Evolutionary conservation across 2,113 vertebrate species (phyloP), one percentile per base, ranked within the genome.

Genomic region (Podarcis raffonei): DNA sequence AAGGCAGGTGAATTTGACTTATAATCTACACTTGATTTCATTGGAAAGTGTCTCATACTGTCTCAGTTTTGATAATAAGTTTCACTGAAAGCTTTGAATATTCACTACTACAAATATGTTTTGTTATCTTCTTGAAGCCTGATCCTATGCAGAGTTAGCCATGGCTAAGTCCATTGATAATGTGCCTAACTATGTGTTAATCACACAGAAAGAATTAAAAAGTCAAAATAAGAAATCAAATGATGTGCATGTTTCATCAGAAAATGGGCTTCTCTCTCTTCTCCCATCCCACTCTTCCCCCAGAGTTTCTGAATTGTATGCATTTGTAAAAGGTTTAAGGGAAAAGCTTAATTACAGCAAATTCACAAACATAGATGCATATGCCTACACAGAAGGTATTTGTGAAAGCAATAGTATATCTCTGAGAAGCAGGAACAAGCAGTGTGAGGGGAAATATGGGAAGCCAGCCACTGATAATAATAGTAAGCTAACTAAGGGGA

Each of bases 61-160:
- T 88, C 93, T 95, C 95, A 93, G 93, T 96, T 96, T 94, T 92
- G 85, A 95, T 95, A 95, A 95, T 95, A 94, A 93, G 93, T 94
- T 89, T 92, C 87, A 91, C 90, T 95, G 94, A 92, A 89, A 1
- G 81, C 90, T 74, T 85, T 89, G 87, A 94, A 92, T 93, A 97
- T 92, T 93, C 92, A 95, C 66, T 86, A 69, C 89, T 92, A 84
- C 84, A 95, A 94, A 94, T 93, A 94, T 74, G 35, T 88, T 95
- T 92, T 96, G 89, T 95, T 94, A 88, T 30, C 75, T 86, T 84
- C 30, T 77, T 76, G 59, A 13, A 88, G 23, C 53, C 66, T 48
- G n/a, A 59, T 69, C 37, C 85, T 79, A 4, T 86, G 76, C 27
- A 79, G 68, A 57, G 11, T 72, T 39, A 59, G 16, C 3, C 32